Base-by-base conservation (phyloP, 2,888 invertebrate genomes). In the Minunthozetes semirufus region DNA sequence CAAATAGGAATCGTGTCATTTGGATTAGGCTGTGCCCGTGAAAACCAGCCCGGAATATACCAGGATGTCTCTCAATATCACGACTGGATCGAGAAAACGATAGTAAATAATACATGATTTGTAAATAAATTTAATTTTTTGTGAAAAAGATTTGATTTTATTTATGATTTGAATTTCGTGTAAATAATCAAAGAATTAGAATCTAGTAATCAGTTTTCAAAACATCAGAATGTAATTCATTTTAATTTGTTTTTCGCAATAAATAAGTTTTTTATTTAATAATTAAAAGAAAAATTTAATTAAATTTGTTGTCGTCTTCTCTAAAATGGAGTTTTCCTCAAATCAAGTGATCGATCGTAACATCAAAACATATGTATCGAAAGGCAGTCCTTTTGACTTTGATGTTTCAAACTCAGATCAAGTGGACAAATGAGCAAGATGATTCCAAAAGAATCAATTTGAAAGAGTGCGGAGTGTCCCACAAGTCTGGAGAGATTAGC, bases 31-130 rank as follows among this genome's bases (percentile, higher is more conserved):
- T 78, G 78, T 46, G 78, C 76, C 0, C 72, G 76, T 25, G 75
- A 76, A 1, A 38, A 74, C 5, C 76, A 76, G 9, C 78, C 78
- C 2, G 78, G 78, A 0, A 77, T 78, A 74, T 78, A 77, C 22
- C 76, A 77, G 4, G 72, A 75, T 19, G 76, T 78, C 1, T 59
- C 66, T 1, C 72, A 77, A 42, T 78, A 70, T 46, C 29, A 76
- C 15, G 74, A 76, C 1, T 78, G 78, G 78, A 78, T 78, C 4
- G 25, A 74, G 3, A 46, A 75, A 25, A 70, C 70, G 5, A 46
- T 70, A 3, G 1, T 27, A 42, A 25, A 38, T 11, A n/a, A 42
- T 68, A 4, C 38, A n/a, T 61, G 42, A 42, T 42, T 42, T 42
- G 42, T 42, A 42, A 42, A 42, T 42, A 42, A 42, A 42, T 33